These are phyloP conservation scores for Acronicta psi DNA, from an alignment of 2,888 invertebrate genomes.

Conservation along the genomic window DNA sequence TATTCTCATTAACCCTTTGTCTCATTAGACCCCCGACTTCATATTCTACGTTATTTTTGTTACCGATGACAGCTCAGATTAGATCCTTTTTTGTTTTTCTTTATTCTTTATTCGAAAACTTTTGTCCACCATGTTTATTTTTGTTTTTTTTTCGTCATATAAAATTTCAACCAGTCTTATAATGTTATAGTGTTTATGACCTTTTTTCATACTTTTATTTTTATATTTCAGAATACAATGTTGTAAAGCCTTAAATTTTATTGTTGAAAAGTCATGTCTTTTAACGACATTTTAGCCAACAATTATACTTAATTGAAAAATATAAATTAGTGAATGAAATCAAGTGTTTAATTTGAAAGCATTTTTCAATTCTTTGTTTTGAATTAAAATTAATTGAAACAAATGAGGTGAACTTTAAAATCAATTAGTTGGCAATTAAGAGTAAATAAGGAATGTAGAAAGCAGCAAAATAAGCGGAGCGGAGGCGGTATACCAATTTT, in stretches of 20 bases:
- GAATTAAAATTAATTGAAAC: slow-evolving; percentile 28
- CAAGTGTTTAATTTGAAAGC: slow-evolving; percentile 23
- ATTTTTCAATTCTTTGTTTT: slow-evolving; percentile 33
- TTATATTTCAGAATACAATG: slow-evolving; percentile 32
- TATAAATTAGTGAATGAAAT: slow-evolving; percentile 23
- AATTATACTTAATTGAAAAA: slow-evolving; percentile 35
- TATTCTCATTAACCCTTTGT: slow-evolving; percentile 88
- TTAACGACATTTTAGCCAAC: slow-evolving; percentile 8
- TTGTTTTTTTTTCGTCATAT: slow-evolving; percentile 59
- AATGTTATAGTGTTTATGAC: slow-evolving; percentile 60
- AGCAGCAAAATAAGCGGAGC: no score
- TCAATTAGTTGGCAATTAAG: slow-evolving; percentile 60
- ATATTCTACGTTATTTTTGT: slow-evolving; percentile 82
- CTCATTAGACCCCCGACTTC: slow-evolving; percentile 84
- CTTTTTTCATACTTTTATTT: slow-evolving; percentile 31
- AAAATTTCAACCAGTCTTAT: slow-evolving; percentile 60
- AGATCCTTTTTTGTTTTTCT: slow-evolving; percentile 67
- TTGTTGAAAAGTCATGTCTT: slow-evolving; percentile 35
- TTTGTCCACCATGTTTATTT: slow-evolving; percentile 64
- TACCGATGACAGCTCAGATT: slow-evolving; percentile 84
- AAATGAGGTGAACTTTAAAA: slow-evolving; percentile 50
- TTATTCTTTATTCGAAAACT: slow-evolving; percentile 53
- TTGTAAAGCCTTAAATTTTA: slow-evolving; percentile 50
- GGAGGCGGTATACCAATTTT: no score
- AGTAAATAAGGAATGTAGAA: slow-evolving; percentile 25